phyloP scores from a whole-genome alignment of 2,113 vertebrate genomes.

The Scomber japonicus region DNA sequence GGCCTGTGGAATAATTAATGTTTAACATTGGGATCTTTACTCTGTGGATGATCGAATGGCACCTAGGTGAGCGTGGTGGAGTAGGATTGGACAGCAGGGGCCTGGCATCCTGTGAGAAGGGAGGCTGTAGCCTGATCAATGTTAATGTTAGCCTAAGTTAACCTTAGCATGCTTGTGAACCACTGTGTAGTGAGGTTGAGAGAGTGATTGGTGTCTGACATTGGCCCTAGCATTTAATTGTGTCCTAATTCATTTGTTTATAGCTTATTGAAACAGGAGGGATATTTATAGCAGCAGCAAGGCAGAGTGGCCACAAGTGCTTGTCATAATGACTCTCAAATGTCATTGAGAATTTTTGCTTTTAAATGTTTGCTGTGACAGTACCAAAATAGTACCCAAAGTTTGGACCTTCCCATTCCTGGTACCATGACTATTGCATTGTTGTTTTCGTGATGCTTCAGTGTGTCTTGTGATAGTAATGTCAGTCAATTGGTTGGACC shows the following conservation, averaged over 20 bases:
- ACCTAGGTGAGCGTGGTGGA: slow-evolving; percentile 76
- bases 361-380: neutral
- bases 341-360: slow-evolving; percentile 17
- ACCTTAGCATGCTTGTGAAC: slow-evolving; percentile 75
- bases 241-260: slow-evolving; percentile 70
- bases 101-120: slow-evolving; percentile 61
- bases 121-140: slow-evolving; percentile 83
- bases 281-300: slow-evolving; percentile 19
- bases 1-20: slow-evolving; percentile 89
- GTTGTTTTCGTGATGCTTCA: neutral
- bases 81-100: slow-evolving; percentile 68
- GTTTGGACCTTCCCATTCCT: no score
- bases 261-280: slow-evolving; percentile 53
- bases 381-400: no score
- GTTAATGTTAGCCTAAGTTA: slow-evolving; percentile 83
- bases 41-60: slow-evolving; percentile 77
- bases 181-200: slow-evolving; percentile 75
- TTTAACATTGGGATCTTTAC: slow-evolving; percentile 85
- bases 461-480: neutral
- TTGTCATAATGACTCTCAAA: slow-evolving; percentile 39
- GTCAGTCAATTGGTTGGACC: neutral
- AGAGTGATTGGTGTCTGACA: slow-evolving; percentile 74
- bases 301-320: neutral
- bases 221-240: slow-evolving; percentile 55
- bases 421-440: no score